Evolutionary conservation across 2,797 vertebrate genomes (phyloP), one percentile per base, ranked within the genome.

Genomic region (Columba guinea): DNA sequence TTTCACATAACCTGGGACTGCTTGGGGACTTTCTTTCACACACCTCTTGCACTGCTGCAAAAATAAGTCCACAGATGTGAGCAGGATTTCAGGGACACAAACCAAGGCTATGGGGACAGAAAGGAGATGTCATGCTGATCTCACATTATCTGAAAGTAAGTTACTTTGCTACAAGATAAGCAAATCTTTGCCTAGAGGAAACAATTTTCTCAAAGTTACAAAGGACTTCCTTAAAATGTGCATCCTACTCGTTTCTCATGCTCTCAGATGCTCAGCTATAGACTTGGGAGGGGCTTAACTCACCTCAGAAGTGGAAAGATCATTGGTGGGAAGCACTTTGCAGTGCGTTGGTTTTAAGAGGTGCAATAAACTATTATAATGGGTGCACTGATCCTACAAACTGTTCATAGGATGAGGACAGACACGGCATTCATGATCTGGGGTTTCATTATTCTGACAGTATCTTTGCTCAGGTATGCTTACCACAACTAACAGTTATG

Each of bases 361-460:
- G 23, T 28, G 11, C 39, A 70, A 73, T 84, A 87, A 94, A 46
- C 37, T 59, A 39, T 60, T 35, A 3, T 27, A 91, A 86, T 5
- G 30, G 26, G n/a, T 55, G n/a, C 11, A 4, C 39, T 6, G 6
- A 26, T 76, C 37, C 77, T 88, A 46, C 46, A 71, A 68, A 48
- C 62, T 68, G 60, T 53, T 91, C 59, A 6, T 0, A 3, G 53
- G 34, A 79, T 44, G 24, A 87, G 51, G 55, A 49, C 23, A 46
- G 49, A 65, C 23, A 7, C 48, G 44, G 35, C 51, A 10, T 69
- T 71, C 3, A 6, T 35, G 69, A 68, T 44, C 30, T 64, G 19
- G 24, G 34, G 32, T 94, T 46, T 79, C 24, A 59, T 89, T 41
- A 46, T 83, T 78, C 32, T 93, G 91, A 85, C 69, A 88, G 27